A percentile compares a stretch with the other conserved stretches of the same genome.
Evolutionary conservation across 2,797 vertebrate species (phyloP).

Genomic region (Tympanoctomys barrerae): DNA sequence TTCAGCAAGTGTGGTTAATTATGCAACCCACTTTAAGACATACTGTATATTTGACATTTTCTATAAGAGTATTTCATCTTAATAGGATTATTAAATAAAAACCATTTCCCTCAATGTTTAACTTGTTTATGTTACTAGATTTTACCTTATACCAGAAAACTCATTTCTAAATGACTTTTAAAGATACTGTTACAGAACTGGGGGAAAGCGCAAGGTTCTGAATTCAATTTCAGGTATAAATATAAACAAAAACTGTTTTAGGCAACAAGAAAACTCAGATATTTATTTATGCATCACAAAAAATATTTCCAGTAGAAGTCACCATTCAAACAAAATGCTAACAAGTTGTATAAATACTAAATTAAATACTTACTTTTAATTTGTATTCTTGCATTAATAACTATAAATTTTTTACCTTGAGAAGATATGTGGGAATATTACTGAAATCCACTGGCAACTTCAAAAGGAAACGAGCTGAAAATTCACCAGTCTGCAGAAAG

Average conservation of each 20-base stretch:
- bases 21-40: slow-evolving; percentile 23
- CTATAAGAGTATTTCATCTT: neutral
- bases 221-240: no score
- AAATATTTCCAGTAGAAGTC: slow-evolving; percentile 53
- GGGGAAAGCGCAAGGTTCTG: no score
- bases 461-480: slow-evolving; percentile 98
- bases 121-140: slow-evolving; percentile 40
- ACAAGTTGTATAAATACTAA: slow-evolving; percentile 14
- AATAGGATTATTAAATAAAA: slow-evolving; percentile 52
- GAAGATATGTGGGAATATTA: slow-evolving; percentile 98
- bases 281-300: neutral
- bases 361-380: slow-evolving; percentile 58
- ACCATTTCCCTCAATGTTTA: neutral
- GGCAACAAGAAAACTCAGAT: slow-evolving; percentile 44
- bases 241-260: neutral
- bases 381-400: slow-evolving; percentile 46
- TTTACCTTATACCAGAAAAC: slow-evolving; percentile 42
- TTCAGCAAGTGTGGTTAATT: slow-evolving; percentile 23
- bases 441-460: slow-evolving; percentile 98
- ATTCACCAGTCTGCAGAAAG: slow-evolving; percentile 92
- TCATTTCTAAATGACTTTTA: slow-evolving; percentile 44
- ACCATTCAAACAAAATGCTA: slow-evolving; percentile 41
- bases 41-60: neutral
- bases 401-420: slow-evolving; percentile 93
- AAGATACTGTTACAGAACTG: slow-evolving; percentile 16